Percentiles rank a stretch among this genome's conserved stretches.
These are phyloP conservation scores for Drosophila lacteicornis DNA, from an alignment of 1,140 invertebrate species.

Conservation along the genomic window DNA sequence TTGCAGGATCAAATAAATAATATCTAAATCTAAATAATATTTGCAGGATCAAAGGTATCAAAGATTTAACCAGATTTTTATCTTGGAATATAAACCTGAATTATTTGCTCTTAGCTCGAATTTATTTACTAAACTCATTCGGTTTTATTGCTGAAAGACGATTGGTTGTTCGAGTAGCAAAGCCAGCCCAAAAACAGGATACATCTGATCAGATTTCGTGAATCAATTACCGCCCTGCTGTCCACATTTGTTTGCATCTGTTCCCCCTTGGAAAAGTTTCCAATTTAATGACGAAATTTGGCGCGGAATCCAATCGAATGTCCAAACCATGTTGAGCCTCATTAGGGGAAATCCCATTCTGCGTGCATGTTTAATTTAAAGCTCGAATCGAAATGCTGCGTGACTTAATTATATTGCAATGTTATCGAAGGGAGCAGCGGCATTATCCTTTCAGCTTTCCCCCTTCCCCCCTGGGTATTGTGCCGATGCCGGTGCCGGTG, in stretches of 20 bases:
- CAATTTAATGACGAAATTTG: conserved; percentile 11
- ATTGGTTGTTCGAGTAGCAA: too few relatives aligned
- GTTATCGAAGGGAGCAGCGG: conserved; percentile 25
- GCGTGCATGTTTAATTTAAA: conserved; percentile 67
- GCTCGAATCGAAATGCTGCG: conserved; percentile 72
- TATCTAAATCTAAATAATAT: neutral
- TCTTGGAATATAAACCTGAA: neutral
- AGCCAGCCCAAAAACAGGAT: conserved; percentile 9
- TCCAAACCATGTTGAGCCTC: conserved; percentile 54
- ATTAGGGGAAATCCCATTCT: conserved; percentile 55
- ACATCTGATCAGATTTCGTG: conserved; percentile 6
- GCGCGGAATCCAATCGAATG: conserved; percentile 22
- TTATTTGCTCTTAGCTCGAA: neutral
- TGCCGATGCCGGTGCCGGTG: conserved; percentile 25
- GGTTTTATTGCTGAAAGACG: too few relatives aligned
- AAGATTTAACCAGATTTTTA: neutral
- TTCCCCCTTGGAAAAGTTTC: conserved; percentile 14
- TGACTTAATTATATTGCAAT: conserved; percentile 82
- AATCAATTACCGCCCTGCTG: conserved; percentile 30
- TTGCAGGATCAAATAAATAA: too few relatives aligned
- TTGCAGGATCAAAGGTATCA: neutral
- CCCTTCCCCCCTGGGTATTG: neutral
- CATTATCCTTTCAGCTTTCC: neutral
- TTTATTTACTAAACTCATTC: neutral
- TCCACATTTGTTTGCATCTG: conserved; percentile 22